Base-by-base conservation (phyloP, 2,888 invertebrate species). In the Trisateles emortualis region DNA sequence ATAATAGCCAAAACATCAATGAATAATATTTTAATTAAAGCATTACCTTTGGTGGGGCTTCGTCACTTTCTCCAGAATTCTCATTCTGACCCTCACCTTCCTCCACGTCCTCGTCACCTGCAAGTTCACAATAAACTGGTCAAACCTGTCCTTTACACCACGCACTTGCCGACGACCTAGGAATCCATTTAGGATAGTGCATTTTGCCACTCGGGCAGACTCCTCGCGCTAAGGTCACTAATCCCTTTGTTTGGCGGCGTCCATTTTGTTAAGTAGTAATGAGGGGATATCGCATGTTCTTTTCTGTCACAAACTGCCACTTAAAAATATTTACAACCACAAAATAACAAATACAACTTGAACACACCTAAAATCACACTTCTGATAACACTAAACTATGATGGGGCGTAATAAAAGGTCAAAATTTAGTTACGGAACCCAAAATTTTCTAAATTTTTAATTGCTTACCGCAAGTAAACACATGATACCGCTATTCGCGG, bases 201-300 rank as follows among this genome's bases (percentile, higher is more conserved):
- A 79, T 79, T 83, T 79, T 68, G 64, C 68, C 69, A 75, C 75
- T 82, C 76, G 78, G 78, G 77, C 75, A 76, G 79, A 79, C 82
- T 90, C 90, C 92, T 93, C 87, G 89, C 87, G 87, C 89, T 88
- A 91, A 90, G 89, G 88, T 93, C 94, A 94, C 94, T 94, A 94
- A 95, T 95, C 94, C 95, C 95, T 95, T 95, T 95, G 95, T 95
- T 95, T 94, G 95, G 94, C 94, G 94, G 94, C 95, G 95, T 95
- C 95, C 95, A 95, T 95, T 95, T 95, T 95, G 95, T 95, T 94
- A 95, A 95, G 95, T 95, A 90, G 90, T 93, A 93, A 93, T 93
- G 95, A 95, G 95, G 94, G 94, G 93, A 94, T 94, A 90, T 94
- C 94, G 94, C 94, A 94, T 94, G 94, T 91, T 92, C 92, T 92